Evolutionary conservation across 1,140 invertebrate genomes (phyloP).

Genomic region (Dinothrombium tinctorium): DNA sequence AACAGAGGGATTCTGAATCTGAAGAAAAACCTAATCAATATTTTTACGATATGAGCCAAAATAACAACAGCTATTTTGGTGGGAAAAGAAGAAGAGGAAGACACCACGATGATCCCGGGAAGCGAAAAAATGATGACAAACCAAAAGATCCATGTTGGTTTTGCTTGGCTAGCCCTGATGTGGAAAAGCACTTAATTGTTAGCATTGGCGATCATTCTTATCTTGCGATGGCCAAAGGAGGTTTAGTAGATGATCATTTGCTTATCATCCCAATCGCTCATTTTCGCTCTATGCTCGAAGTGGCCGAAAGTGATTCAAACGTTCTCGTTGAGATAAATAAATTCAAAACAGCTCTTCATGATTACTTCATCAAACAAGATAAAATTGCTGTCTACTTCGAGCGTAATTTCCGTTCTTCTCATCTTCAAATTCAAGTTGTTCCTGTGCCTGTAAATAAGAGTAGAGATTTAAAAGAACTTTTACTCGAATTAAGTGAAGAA

Average conservation of each 20-base stretch:
- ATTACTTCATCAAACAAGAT: slow-evolving; percentile 39
- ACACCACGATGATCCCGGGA: slow-evolving; percentile 1
- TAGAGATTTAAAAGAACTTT: slow-evolving; percentile 31
- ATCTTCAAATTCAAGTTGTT: slow-evolving; percentile 76
- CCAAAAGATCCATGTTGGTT: slow-evolving; percentile 51
- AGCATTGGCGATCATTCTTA: slow-evolving; percentile 65
- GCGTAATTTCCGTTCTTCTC: slow-evolving; percentile 73
- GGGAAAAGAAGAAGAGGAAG: not conserved
- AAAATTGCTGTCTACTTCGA: slow-evolving; percentile 73
- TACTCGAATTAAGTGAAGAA: slow-evolving; percentile 22
- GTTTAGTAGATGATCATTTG: slow-evolving; percentile 52
- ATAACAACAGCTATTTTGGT: slow-evolving; percentile 20
- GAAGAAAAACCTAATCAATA: slow-evolving; percentile 26
- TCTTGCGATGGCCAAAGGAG: slow-evolving; percentile 74
- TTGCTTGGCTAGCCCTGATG: slow-evolving; percentile 71
- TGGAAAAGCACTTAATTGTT: slow-evolving; percentile 83
- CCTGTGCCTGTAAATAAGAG: slow-evolving; percentile 32
- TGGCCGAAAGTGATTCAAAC: not conserved
- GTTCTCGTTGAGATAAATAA: slow-evolving; percentile 47
- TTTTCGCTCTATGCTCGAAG: slow-evolving; percentile 21
- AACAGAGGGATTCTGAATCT: not conserved
- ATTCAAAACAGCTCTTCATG: slow-evolving; percentile 46
- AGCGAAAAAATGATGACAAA: slow-evolving; percentile 10
- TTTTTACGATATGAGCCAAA: slow-evolving; percentile 47
- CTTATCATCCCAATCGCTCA: slow-evolving; percentile 82